These are phyloP conservation scores for Siniperca chuatsi DNA, from an alignment of 2,113 vertebrate species.

Conservation along the genomic window DNA sequence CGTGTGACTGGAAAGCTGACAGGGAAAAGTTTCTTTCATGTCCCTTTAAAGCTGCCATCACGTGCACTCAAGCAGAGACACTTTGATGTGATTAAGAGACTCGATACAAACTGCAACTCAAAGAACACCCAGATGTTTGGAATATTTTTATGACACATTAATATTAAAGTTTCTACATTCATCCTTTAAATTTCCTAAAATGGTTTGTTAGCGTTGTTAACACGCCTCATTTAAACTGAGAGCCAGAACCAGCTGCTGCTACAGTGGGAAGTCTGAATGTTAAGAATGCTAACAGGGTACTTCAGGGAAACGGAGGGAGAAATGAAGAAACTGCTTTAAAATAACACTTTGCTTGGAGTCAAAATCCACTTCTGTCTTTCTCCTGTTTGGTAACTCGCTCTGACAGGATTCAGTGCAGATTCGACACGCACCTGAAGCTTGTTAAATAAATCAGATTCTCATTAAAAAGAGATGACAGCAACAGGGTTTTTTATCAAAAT, in stretches of 20 bases:
- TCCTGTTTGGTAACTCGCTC: background rate
- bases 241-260: conserved; percentile 25
- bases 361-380: background rate
- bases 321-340: background rate
- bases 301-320: background rate
- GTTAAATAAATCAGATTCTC: conserved; percentile 1
- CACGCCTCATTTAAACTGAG: conserved; percentile 27
- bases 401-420: background rate
- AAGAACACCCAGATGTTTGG: background rate
- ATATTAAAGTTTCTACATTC: conserved; percentile 1
- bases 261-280: conserved; percentile 5
- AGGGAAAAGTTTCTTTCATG: background rate
- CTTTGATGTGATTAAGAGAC: background rate
- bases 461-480: background rate
- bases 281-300: conserved; percentile 14
- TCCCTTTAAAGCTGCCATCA: conserved; percentile 10
- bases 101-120: conserved; percentile 27
- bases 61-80: background rate
- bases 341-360: background rate
- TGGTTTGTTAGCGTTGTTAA: conserved; percentile 31
- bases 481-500: background rate
- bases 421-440: background rate
- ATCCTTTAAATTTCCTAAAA: conserved; percentile 37
- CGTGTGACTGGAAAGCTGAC: background rate
- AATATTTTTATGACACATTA: conserved; percentile 28